Evolutionary conservation across 2,797 vertebrate genomes (phyloP), one percentile per base, ranked within the genome.

Genomic region (Nothura maculosa): DNA sequence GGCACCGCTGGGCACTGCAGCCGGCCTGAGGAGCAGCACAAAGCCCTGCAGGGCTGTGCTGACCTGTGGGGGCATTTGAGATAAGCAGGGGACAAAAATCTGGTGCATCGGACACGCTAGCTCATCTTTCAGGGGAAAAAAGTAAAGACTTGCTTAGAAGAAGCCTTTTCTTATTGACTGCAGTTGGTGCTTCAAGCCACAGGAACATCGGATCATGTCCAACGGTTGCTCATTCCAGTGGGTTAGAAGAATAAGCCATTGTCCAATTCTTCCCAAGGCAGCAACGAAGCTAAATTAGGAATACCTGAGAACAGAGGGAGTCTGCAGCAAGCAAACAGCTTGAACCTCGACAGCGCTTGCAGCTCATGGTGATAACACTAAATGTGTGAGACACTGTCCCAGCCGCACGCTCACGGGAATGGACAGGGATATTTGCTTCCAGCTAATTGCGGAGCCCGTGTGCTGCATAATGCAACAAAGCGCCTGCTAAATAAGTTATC

Each of bases 371-470:
- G 86, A n/a, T 9, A 67, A 64, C 42, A 20, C 32, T 81, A 30
- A 72, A 40, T 58, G 58, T 63, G 66, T 69, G 66, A 94, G 85
- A 75, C 50, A 24, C 42, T 20, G 30, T 42, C 55, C 58, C 72
- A 89, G 80, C 68, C 69, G 75, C 58, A 75, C n/a, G 54, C 69
- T 68, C n/a, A 72, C 0, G 0, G 79, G 85, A 85, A 90, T 30
- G 28, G 92, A 85, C 40, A 80, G 87, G 87, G 93, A 55, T 85
- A 83, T 87, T 85, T 92, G 57, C 62, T 95, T 94, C 54, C 72
- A 81, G 87, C 45, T 91, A 58, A 91, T 72, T 92, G 91, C 91
- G 66, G 42, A 91, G 82, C 55, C 69, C 66, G 18, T 32, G 15
- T 28, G 78, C 60, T 1, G 0, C 42, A 24, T 73, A 63, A 61